phyloP scores from a whole-genome alignment of 1,140 invertebrate genomes.

The Leptonema lineaticorne region DNA sequence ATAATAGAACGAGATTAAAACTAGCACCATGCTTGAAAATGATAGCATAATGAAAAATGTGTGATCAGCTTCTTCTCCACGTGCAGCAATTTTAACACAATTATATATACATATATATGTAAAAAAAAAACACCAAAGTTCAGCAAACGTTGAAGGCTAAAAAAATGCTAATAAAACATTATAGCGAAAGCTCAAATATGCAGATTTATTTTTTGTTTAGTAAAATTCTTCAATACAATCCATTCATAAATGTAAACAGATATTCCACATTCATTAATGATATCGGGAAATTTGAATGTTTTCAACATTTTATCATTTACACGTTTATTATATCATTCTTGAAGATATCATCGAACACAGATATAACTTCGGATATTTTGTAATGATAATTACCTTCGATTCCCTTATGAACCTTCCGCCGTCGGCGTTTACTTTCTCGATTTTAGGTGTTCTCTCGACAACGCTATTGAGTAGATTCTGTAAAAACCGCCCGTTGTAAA shows the following conservation, averaged over 20 bases:
- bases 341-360: too few relatives aligned
- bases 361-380: neutral
- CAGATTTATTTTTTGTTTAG: too few relatives aligned
- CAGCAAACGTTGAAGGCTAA: conserved; percentile 5
- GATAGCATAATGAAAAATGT: neutral
- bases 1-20: neutral
- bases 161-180: conserved; percentile 2
- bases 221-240: too few relatives aligned
- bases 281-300: too few relatives aligned
- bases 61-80: neutral
- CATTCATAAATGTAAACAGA: too few relatives aligned
- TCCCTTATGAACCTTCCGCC: conserved; percentile 95
- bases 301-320: too few relatives aligned
- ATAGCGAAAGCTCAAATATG: conserved; percentile 5
- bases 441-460: conserved; percentile 85
- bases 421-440: conserved; percentile 93
- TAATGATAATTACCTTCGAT: conserved; percentile 82
- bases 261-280: too few relatives aligned
- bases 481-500: conserved; percentile 47
- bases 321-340: too few relatives aligned
- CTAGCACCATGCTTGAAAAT: conserved; percentile 1
- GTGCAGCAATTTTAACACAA: too few relatives aligned
- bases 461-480: conserved; percentile 89
- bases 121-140: conserved; percentile 5
- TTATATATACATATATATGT: too few relatives aligned